Evolutionary conservation across 2,113 vertebrate genomes (phyloP).

Genomic region (Ahaetulla prasina): DNA sequence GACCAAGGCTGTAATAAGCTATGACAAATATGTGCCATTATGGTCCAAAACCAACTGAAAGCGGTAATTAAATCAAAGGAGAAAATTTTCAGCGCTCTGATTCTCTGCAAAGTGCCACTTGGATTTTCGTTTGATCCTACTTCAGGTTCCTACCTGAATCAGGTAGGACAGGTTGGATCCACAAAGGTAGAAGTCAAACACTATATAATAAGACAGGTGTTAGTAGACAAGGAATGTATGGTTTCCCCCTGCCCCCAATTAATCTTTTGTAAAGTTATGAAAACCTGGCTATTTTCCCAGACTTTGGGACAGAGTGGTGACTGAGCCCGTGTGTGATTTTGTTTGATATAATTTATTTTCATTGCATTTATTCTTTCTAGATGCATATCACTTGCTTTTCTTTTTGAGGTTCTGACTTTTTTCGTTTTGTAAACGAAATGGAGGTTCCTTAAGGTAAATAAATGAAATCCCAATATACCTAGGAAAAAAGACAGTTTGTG

Average conservation of each 20-base stretch:
- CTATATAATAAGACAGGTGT: background rate
- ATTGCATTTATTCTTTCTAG: background rate
- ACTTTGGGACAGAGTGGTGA: background rate
- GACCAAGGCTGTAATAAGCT: slow-evolving; percentile 65
- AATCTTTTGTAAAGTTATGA: background rate
- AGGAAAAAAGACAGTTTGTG: background rate
- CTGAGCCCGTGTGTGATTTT: background rate
- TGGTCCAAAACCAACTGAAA: slow-evolving; percentile 61
- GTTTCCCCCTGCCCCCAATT: background rate
- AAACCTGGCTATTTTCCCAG: background rate
- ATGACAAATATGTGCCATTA: slow-evolving; percentile 68
- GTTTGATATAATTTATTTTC: background rate
- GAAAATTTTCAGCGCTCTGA: slow-evolving; percentile 42
- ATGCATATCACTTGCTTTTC: background rate
- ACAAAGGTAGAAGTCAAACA: background rate
- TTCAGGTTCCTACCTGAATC: background rate
- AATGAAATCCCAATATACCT: background rate
- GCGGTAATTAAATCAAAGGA: slow-evolving; percentile 67
- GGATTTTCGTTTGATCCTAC: slow-evolving; percentile 47
- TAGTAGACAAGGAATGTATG: background rate
- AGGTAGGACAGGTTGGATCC: background rate
- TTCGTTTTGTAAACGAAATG: background rate
- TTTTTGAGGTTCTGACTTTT: background rate
- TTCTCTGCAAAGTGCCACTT: slow-evolving; percentile 41
- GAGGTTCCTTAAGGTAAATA: background rate